Evolutionary conservation across 2,113 vertebrate species (phyloP), one percentile per base, ranked within the genome.

Genomic region (Triplophysa tibetana): DNA sequence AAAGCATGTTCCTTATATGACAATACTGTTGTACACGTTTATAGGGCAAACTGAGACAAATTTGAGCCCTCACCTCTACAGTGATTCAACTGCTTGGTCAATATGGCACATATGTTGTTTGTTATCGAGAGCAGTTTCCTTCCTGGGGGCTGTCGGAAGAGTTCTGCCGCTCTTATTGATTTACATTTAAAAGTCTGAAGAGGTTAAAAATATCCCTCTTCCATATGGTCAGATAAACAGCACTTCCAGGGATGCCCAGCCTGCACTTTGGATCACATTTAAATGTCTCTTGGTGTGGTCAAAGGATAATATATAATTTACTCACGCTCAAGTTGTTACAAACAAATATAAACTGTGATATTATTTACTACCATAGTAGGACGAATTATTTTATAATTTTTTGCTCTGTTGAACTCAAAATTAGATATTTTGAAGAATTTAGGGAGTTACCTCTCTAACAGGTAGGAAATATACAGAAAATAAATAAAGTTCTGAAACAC

Each of bases 81-180:
- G 29, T 73, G 54, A 41, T 43, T 43, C 77, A 43, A 77, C 33
- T 23, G 58, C 70, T 80, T 26, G 50, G 62, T 62, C 68, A 38
- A 43, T 56, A 48, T 33, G 17, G 23, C 33, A 19, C 75, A 78
- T 63, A 61, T 65, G 66, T 67, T 76, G 60, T 58, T 19, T 14
- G 58, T 73, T 70, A 63, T 11, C 13, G 41, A 67, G 21, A 52
- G 9, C 52, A 29, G 75, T 70, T 63, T 81, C 62, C 38, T 73
- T 21, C 54, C 74, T 84, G 66, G 52, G 76, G 74, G 43, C 82
- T 69, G 26, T 45, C 64, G 48, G 8, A 81, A 48, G 26, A 77
- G 60, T 29, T 62, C 50, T 54, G 21, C 17, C 23, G 45, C 58
- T 76, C 67, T 19, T 38, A 8, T n/a, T 60, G 41, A 74, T 76